Conservation (phyloP, 2,797 vertebrate genomes). For the Rhinoraja longicauda region DNA sequence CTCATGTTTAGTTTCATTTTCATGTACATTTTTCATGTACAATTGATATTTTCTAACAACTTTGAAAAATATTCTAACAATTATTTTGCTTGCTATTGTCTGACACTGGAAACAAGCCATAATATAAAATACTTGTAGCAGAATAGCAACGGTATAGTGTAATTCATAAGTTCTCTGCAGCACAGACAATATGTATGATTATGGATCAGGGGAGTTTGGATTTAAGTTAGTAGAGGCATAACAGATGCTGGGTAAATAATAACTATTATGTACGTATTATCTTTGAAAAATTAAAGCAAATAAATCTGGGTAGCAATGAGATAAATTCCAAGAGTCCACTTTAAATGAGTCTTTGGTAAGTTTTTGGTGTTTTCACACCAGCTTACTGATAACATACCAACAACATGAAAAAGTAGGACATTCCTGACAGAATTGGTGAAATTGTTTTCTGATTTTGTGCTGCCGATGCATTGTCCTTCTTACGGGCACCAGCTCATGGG, state of each 20-base stretch:
- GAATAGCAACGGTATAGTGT: not conserved
- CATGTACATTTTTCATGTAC: not conserved
- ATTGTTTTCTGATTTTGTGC: not conserved
- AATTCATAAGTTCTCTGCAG: not conserved
- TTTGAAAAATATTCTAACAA: not conserved
- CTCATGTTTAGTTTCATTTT: not conserved
- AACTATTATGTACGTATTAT: not conserved
- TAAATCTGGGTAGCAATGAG: not conserved
- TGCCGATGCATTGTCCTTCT: not conserved
- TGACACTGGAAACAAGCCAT: not conserved
- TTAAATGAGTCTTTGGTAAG: not conserved
- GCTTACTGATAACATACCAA: not conserved
- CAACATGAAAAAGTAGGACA: not conserved
- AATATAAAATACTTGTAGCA: not conserved
- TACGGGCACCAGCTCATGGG: not conserved
- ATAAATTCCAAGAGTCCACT: not conserved
- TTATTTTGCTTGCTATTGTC: not conserved
- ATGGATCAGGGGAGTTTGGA: not conserved
- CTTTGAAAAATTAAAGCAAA: not conserved
- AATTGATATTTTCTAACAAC: not conserved
- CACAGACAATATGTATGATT: not conserved
- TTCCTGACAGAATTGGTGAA: not conserved
- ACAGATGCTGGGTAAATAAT: not conserved
- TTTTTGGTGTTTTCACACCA: not conserved
- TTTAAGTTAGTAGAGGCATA: too few relatives aligned